Evolutionary conservation across 2,797 vertebrate species (phyloP).

Genomic region (Danio tinwini): DNA sequence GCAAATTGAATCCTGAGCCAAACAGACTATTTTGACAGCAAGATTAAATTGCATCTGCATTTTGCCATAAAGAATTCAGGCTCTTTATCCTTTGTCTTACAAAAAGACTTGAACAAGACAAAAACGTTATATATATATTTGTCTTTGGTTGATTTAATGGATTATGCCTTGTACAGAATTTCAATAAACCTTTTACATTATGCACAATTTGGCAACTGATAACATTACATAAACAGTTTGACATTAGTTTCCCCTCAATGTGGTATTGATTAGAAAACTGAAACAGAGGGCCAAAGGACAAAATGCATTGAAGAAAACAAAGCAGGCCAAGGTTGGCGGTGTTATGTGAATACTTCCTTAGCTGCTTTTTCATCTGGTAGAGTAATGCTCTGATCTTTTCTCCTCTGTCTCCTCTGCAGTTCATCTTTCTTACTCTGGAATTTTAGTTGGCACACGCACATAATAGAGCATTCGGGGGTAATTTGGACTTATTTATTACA

Average conservation of each 20-base stretch:
- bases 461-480: conserved; percentile 5
- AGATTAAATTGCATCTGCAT: not conserved
- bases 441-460: conserved; percentile 21
- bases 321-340: conserved; percentile 15
- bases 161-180: conserved; percentile 9
- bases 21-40: conserved; percentile 7
- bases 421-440: conserved; percentile 36
- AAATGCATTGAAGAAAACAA: conserved; percentile 10
- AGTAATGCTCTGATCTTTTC: conserved; percentile 6
- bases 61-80: conserved; percentile 15
- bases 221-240: conserved; percentile 34
- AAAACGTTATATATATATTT: conserved; percentile 3
- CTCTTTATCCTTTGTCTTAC: not conserved
- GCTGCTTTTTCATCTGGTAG: not conserved
- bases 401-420: conserved; percentile 11
- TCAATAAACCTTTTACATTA: conserved; percentile 3
- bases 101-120: conserved; percentile 10
- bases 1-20: conserved; percentile 5
- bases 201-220: conserved; percentile 28
- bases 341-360: conserved; percentile 18
- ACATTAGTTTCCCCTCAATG: conserved; percentile 28
- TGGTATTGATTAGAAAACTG: conserved; percentile 26
- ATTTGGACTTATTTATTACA: conserved; percentile 38
- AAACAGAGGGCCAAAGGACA: conserved; percentile 14
- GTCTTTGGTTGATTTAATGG: conserved; percentile 4